phyloP scores from a whole-genome alignment of 2,797 vertebrate genomes.

The Uromys caudimaculatus region DNA sequence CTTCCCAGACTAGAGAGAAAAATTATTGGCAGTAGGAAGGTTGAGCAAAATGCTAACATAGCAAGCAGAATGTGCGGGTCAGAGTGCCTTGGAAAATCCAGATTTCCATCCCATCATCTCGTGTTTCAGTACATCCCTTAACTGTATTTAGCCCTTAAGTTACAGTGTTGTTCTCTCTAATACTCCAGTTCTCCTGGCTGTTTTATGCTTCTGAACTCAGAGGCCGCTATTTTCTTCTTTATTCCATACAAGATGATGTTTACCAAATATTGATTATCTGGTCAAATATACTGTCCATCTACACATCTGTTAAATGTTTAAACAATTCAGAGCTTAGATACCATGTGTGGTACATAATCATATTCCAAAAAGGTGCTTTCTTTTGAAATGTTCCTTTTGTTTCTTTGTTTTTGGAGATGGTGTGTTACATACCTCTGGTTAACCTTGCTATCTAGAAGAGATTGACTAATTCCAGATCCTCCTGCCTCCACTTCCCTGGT shows the following conservation, averaged over 20 bases:
- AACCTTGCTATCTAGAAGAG: neutral
- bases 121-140: neutral
- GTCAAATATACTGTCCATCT: neutral
- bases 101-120: neutral
- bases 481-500: neutral
- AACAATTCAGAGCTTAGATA: neutral
- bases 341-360: neutral
- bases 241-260: neutral
- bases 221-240: neutral
- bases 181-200: neutral
- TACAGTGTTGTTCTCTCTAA: neutral
- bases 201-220: neutral
- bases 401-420: neutral
- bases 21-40: neutral
- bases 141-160: neutral
- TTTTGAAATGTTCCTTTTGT: neutral
- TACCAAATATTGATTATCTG: neutral
- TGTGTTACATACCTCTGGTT: neutral
- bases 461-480: neutral
- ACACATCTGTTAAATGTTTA: neutral
- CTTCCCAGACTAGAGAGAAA: neutral
- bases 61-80: neutral
- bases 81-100: neutral
- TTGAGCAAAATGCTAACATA: neutral
- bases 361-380: neutral